A percentile compares a stretch with the other conserved stretches of the same genome.
Conservation (phyloP, 2,113 vertebrate species). For the Mobula hypostoma region DNA sequence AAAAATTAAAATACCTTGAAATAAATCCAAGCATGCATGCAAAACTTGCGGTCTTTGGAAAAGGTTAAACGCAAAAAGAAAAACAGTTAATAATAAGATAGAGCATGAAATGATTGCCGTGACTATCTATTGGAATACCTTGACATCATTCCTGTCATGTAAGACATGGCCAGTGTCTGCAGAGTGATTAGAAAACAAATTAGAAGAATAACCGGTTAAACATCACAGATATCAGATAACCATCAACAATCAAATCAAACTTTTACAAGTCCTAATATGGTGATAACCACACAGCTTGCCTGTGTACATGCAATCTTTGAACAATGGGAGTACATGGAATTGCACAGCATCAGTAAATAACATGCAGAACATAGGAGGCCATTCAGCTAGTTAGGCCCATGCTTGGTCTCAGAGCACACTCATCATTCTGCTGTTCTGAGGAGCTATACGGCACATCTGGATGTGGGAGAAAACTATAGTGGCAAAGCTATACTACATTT, state of each 20-base stretch:
- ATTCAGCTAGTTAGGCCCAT: no score
- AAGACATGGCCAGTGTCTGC: constrained; percentile 86
- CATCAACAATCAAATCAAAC: neutral
- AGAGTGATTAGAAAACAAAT: constrained; percentile 8
- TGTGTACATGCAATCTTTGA: no score
- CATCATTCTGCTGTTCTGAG: no score
- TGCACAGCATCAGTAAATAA: no score
- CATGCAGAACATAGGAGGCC: no score
- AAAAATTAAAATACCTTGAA: constrained; percentile 57
- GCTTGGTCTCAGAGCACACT: no score
- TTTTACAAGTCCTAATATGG: neutral
- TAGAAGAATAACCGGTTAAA: neutral
- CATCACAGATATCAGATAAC: neutral
- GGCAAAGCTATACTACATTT: no score
- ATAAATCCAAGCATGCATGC: constrained; percentile 64
- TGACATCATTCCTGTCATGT: constrained; percentile 87
- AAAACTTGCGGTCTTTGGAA: constrained; percentile 57
- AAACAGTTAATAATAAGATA: constrained; percentile 22
- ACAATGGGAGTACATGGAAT: no score
- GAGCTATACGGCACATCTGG: no score
- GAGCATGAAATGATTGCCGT: constrained; percentile 29
- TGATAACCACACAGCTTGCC: neutral
- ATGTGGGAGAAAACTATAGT: no score
- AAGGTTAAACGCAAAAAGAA: constrained; percentile 12
- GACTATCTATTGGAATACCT: constrained; percentile 55